phyloP scores from a whole-genome alignment of 2,888 invertebrate species.

The Lacanobia oleracea region DNA sequence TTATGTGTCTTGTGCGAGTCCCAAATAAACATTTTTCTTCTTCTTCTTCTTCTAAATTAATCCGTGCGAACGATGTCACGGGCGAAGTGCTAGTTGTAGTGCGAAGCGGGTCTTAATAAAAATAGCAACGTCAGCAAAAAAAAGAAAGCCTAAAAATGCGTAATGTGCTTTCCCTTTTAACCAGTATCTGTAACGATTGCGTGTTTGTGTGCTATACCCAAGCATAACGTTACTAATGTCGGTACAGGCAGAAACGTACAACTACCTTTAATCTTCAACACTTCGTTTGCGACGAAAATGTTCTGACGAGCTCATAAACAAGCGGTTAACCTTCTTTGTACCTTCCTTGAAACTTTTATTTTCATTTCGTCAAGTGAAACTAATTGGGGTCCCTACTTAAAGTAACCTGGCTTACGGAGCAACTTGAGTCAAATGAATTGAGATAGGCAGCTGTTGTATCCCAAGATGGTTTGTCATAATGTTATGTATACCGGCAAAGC shows the following conservation, averaged over 20 bases:
- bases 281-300: constrained; percentile 16
- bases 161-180: not conserved
- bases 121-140: too few species aligned
- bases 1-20: too few species aligned
- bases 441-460: not conserved
- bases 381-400: constrained; percentile 10
- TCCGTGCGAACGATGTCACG: too few species aligned
- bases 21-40: too few species aligned
- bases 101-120: too few species aligned
- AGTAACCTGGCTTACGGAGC: not conserved
- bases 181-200: constrained; percentile 12
- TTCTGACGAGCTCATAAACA: constrained; percentile 31
- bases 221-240: constrained; percentile 27
- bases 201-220: constrained; percentile 14
- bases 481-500: too few species aligned
- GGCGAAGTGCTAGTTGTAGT: too few species aligned
- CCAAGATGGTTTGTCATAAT: too few species aligned
- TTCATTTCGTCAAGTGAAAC: constrained; percentile 9
- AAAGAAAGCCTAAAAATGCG: too few species aligned
- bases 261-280: constrained; percentile 31
- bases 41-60: too few species aligned
- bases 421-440: not conserved
- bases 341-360: constrained; percentile 9
- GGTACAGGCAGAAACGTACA: constrained; percentile 8
- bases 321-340: constrained; percentile 17